Evolutionary conservation across 2,797 vertebrate genomes (phyloP).

Genomic region (Muraenolepis orangiensis): DNA sequence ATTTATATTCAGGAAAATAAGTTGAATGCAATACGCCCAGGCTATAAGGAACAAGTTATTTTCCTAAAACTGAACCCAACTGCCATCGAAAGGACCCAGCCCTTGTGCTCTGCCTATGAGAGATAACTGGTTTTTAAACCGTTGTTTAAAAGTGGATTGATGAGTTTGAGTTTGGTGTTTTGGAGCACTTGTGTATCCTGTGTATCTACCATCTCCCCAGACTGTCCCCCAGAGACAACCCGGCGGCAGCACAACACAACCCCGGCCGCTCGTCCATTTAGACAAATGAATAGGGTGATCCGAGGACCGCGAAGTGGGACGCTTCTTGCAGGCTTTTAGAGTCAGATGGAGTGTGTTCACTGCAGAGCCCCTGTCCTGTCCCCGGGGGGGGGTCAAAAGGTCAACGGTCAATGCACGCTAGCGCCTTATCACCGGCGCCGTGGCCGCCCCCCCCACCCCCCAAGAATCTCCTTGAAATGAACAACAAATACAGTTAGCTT

Average conservation of each 20-base stretch:
- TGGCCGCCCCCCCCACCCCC: not conserved
- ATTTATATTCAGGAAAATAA: not conserved
- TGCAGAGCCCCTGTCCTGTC: no score
- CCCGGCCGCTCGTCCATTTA: conserved; percentile 61
- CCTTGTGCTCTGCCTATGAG: no score
- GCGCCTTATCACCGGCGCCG: conserved; percentile 13
- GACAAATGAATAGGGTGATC: conserved; percentile 72
- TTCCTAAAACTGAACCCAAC: not conserved
- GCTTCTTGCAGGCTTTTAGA: conserved; percentile 37
- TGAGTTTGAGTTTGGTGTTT: conserved; percentile 50
- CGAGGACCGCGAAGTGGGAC: conserved; percentile 38
- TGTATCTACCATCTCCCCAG: conserved; percentile 46
- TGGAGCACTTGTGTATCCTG: conserved; percentile 46
- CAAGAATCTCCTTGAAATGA: not conserved
- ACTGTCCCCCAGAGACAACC: conserved; percentile 45
- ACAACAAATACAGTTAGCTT: not conserved
- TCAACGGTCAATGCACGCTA: conserved; percentile 18
- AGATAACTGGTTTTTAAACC: not conserved
- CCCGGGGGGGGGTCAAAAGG: conserved; percentile 20
- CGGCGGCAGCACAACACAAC: conserved; percentile 31
- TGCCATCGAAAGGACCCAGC: not conserved
- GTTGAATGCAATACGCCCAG: not conserved
- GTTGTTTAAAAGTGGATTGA: conserved; percentile 60
- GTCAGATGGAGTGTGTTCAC: conserved; percentile 31
- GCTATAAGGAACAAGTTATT: not conserved